Conservation (phyloP, 2,797 vertebrate genomes). For the Leucoraja ocellata region DNA sequence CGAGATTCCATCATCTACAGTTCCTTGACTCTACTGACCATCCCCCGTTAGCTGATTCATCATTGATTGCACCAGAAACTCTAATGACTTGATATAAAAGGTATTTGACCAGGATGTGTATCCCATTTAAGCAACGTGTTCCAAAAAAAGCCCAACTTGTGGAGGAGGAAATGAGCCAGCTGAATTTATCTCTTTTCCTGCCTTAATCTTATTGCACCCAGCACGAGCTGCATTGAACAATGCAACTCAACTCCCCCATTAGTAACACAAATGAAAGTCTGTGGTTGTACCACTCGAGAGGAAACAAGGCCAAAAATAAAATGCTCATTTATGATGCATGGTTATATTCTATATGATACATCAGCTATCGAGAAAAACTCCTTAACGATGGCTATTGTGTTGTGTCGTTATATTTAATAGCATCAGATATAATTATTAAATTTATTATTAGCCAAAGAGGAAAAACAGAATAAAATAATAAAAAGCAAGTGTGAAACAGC, state of each 20-base stretch:
- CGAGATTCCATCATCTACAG: too few relatives aligned
- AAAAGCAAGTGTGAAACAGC: too few relatives aligned
- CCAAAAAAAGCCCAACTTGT: background rate
- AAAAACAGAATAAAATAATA: background rate
- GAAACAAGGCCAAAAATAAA: background rate
- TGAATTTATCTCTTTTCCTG: conserved; percentile 3
- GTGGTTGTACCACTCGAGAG: background rate
- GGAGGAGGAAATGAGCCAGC: background rate
- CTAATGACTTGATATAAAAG: background rate
- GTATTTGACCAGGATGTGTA: background rate
- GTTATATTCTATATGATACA: background rate
- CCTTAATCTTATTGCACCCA: background rate
- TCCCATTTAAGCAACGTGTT: background rate
- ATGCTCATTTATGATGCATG: background rate
- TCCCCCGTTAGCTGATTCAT: background rate
- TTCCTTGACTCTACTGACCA: too few relatives aligned
- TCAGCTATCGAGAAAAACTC: background rate
- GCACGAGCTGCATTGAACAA: background rate
- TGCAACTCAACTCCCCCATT: conserved; percentile 14
- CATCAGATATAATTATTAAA: background rate
- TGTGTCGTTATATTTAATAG: background rate
- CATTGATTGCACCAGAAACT: background rate
- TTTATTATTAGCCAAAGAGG: background rate
- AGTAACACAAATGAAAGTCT: background rate
- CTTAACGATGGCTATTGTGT: background rate